Evolutionary conservation across 2,113 vertebrate species (phyloP).

Genomic region (Pelecanoides urinatrix): DNA sequence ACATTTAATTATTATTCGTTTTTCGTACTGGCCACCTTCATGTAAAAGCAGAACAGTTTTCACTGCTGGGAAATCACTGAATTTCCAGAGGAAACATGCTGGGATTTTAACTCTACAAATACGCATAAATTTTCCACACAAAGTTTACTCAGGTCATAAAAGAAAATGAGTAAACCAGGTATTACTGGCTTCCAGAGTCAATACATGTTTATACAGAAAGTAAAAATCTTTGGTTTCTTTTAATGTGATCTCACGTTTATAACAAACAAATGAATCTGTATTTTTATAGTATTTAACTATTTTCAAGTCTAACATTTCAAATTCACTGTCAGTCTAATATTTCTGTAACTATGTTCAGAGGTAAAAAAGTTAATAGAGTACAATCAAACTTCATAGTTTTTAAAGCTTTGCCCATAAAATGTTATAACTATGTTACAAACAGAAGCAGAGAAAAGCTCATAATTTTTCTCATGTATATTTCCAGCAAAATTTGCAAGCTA

Average conservation of each 20-base stretch:
- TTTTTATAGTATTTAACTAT: not conserved
- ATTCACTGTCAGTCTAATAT: not conserved
- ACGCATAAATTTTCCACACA: not conserved
- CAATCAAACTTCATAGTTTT: not conserved
- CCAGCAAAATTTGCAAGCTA: not conserved
- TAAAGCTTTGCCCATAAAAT: not conserved
- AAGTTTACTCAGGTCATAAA: not conserved
- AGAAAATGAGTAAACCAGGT: not conserved
- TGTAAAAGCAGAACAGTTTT: not conserved
- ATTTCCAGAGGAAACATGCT: constrained; percentile 9
- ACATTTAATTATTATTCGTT: constrained; percentile 46
- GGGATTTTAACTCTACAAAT: constrained; percentile 5
- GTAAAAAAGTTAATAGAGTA: not conserved
- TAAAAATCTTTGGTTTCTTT: not conserved
- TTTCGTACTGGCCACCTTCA: not conserved
- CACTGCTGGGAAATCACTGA: constrained; percentile 37
- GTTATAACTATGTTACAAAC: rapidly evolving
- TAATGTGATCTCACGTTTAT: not conserved
- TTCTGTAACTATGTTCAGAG: not conserved
- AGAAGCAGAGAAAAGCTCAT: not conserved
- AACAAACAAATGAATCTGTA: not conserved
- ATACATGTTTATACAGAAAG: not conserved
- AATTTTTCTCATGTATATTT: not conserved
- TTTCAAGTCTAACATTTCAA: not conserved
- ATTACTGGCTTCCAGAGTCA: not conserved